Evolutionary conservation across 2,113 vertebrate species (phyloP), one percentile per base, ranked within the genome.

Genomic region (Cichladusa arquata): DNA sequence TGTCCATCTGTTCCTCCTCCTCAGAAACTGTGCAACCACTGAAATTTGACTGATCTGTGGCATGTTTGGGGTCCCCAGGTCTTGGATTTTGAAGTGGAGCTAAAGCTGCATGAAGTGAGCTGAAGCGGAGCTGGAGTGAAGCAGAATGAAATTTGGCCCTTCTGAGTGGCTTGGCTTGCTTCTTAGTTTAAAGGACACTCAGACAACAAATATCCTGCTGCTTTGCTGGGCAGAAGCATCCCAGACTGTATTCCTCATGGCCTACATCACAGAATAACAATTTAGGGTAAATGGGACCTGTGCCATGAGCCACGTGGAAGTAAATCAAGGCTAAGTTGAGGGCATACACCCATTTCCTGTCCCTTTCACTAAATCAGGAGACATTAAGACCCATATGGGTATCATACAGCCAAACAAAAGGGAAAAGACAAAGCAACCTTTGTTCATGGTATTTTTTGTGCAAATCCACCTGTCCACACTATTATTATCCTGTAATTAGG

Each of bases 1-100:
- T 90, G 81, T 92, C 82, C 82, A 94, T 96, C 89, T 94, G 81
- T 80, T 94, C 72, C 25, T 96, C 83, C 74, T 76, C 69, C 67
- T 92, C 66, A 58, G 60, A 66, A 95, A 38, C 57, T 34, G 36
- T 61, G 34, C n/a, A 96, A 33, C 67, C 74, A 77, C 71, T 86
- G 76, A 93, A 90, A 92, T 86, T 53, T 92, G 50, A 86, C 45
- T 94, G 85, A 83, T 92, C 76, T 54, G 66, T 72, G 34, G 31
- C 4, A 1, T 73, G 51, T 86, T 76, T 77, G 66, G 57, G 81
- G 79, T 85, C 57, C 58, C 7, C 31, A 73, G 54, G 50, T 64
- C 45, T 56, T 80, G 42, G 40, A 81, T 93, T 92, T 73, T 83
- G 8, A 90, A 92, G 48, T 77, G 64, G 25, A 92, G 29, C 5